Base-by-base conservation (phyloP, 1,140 invertebrate genomes). In the Condylostylus longicornis region DNA sequence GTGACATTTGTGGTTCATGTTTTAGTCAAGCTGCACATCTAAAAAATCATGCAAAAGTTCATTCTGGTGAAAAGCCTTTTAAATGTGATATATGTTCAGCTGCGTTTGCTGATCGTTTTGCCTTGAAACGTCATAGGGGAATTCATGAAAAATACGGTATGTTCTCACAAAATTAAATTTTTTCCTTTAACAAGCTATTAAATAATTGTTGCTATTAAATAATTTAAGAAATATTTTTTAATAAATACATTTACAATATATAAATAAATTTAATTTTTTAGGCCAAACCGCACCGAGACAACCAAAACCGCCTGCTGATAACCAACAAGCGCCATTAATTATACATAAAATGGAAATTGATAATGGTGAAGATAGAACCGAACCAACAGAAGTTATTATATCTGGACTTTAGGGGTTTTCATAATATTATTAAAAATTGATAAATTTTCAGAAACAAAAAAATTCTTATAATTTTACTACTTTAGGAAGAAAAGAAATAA, bases 1-100 rank as follows among this genome's bases (percentile, higher is more conserved):
- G 82, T 63, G 79, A 82, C 35, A 80, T 79, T 21, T 86, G 82
- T 49, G 79, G 80, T 2, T 82, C 79, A 5, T 79, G 80, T 18
- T 86, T 86, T 49, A 84, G 82, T 57, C 82, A 85, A 62, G 82
- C 82, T 2, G 83, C 82, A n/a, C 82, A 86, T 63, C 62, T 85
- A 18, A 84, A 85, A 54, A 85, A 85, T 62, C 82, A 86, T 45
- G 79, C 79, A 14, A 85, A 84, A 55, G 76, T 82, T 32, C 79
- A 82, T 61, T 79, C 78, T 1, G 79, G 79, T 2, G 54, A 75
- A 53, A 77, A 77, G 46, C 74, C 69, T 3, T 75, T 71, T 57
- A 82, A 80, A 58, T 86, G 82, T 58, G 81, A 85, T 53, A 85
- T 86, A 45, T 87, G 83, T 50, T 78, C 79, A 27, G 82, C 83